Evolutionary conservation across 2,113 vertebrate genomes (phyloP).

Genomic region (Oryzias curvinotus): DNA sequence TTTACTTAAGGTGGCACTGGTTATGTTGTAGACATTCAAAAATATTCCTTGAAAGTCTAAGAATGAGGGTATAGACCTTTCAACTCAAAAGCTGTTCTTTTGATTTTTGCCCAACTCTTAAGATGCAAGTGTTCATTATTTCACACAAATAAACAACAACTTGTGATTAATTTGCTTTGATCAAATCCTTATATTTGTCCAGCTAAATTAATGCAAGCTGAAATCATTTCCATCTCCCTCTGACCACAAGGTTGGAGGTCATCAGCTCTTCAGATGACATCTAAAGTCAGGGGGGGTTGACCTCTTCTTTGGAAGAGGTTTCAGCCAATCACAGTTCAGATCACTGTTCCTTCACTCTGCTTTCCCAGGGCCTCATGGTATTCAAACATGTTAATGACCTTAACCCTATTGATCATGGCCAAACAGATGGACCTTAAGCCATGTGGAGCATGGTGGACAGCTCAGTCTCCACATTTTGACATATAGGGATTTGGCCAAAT

Average conservation of each 20-base stretch:
- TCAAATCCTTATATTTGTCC: slow-evolving; percentile 16
- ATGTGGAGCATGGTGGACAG: slow-evolving; percentile 33
- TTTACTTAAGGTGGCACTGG: too few relatives aligned
- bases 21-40: too few relatives aligned
- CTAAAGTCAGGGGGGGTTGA: slow-evolving; percentile 52
- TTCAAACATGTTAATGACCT: slow-evolving; percentile 79
- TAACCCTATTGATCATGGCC: slow-evolving; percentile 70
- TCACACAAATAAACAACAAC: too few relatives aligned
- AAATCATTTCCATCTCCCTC: slow-evolving; percentile 40
- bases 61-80: too few relatives aligned
- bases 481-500: slow-evolving; percentile 30
- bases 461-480: slow-evolving; percentile 32
- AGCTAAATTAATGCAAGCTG: slow-evolving; percentile 30
- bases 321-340: slow-evolving; percentile 57
- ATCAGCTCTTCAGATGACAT: slow-evolving; percentile 52
- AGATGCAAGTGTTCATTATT: too few relatives aligned
- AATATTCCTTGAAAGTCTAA: too few relatives aligned
- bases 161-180: too few relatives aligned
- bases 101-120: too few relatives aligned
- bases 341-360: slow-evolving; percentile 29
- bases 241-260: slow-evolving; percentile 57
- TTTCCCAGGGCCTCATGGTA: slow-evolving; percentile 70
- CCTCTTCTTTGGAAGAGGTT: slow-evolving; percentile 28
- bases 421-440: slow-evolving; percentile 52
- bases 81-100: too few relatives aligned